Percentiles rank a stretch among this genome's conserved stretches.
These are phyloP conservation scores for Mugil cephalus DNA, from an alignment of 2,113 vertebrate genomes.

Conservation along the genomic window DNA sequence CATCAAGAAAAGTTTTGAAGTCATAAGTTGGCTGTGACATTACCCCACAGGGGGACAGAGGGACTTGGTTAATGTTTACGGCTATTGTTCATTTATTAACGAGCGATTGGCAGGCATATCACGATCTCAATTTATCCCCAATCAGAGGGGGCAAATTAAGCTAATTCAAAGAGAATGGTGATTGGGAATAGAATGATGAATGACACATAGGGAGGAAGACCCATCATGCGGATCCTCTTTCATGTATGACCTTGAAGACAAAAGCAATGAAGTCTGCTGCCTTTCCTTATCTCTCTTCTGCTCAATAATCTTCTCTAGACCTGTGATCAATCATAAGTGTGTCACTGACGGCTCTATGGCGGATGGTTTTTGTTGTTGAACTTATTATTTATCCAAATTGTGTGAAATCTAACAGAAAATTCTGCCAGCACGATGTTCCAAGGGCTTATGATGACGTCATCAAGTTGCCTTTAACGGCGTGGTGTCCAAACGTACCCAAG, in stretches of 20 bases:
- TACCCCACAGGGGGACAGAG: slow-evolving; percentile 4
- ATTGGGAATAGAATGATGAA: slow-evolving; percentile 57
- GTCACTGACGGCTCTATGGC: neutral
- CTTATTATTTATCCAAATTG: no score
- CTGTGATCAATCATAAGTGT: slow-evolving; percentile 3
- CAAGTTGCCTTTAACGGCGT: no score
- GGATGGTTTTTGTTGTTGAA: neutral
- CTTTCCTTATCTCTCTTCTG: slow-evolving; percentile 10
- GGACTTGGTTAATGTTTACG: slow-evolving; percentile 27
- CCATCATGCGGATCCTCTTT: slow-evolving; percentile 37
- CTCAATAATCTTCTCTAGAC: neutral
- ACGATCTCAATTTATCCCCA: slow-evolving; percentile 59
- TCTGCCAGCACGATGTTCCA: no score
- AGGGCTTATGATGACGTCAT: no score
- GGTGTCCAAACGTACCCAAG: no score
- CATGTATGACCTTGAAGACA: slow-evolving; percentile 55
- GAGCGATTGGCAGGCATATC: slow-evolving; percentile 61
- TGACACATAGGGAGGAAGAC: slow-evolving; percentile 36
- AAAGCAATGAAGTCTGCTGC: slow-evolving; percentile 36
- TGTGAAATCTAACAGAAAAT: no score
- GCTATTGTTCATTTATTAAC: slow-evolving; percentile 60
- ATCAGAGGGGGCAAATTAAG: slow-evolving; percentile 52
- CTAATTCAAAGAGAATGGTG: slow-evolving; percentile 64
- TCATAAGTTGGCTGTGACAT: slow-evolving; percentile 45
- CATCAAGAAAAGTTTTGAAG: slow-evolving; percentile 43